A percentile compares a stretch with the other conserved stretches of the same genome.
These are phyloP conservation scores for Sebastes glaucus DNA, from an alignment of 2,797 vertebrate species.

Conservation along the genomic window DNA sequence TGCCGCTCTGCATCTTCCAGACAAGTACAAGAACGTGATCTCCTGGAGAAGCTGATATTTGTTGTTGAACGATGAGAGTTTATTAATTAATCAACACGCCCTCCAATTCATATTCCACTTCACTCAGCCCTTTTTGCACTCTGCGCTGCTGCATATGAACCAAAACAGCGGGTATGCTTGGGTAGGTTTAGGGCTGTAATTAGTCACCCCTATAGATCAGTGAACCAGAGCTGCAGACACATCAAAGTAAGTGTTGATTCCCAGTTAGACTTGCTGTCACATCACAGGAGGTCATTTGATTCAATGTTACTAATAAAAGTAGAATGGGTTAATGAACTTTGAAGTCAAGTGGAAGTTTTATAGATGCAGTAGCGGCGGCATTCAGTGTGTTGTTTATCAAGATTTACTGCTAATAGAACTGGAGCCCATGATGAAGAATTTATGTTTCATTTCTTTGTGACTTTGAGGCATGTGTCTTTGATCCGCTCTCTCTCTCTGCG, in stretches of 20 bases:
- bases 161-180: neutral
- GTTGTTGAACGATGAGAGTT: neutral
- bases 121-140: neutral
- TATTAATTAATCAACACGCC: neutral
- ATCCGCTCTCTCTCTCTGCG: neutral
- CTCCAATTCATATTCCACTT: neutral
- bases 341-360: neutral
- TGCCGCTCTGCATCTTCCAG: neutral
- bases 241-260: neutral
- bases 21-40: neutral
- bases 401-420: constrained; percentile 1
- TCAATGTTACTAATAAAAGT: neutral
- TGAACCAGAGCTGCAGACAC: neutral
- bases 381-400: neutral
- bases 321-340: neutral
- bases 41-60: neutral
- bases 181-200: neutral
- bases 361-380: neutral
- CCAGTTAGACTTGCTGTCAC: neutral
- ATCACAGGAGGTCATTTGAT: neutral
- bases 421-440: neutral
- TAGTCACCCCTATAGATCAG: neutral
- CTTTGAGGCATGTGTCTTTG: constrained; percentile 21
- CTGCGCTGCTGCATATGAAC: neutral
- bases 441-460: constrained; percentile 18